Evolutionary conservation across 2,113 vertebrate species (phyloP).

Genomic region (Vicugna pacos): DNA sequence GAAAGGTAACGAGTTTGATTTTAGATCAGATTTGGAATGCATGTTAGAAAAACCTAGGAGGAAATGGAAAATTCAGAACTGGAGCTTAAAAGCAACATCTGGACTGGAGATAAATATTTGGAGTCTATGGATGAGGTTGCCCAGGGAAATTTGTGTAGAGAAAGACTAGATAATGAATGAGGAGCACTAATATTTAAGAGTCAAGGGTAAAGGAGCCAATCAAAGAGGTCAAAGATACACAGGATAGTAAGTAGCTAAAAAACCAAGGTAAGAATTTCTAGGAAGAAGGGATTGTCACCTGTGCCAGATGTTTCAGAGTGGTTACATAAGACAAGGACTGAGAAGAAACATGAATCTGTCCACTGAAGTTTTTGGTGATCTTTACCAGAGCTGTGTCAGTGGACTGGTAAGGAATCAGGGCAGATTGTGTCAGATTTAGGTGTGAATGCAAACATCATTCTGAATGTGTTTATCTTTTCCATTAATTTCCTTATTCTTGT

Average conservation of each 20-base stretch:
- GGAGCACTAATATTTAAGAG: neutral
- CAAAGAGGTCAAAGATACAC: neutral
- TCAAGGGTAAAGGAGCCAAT: constrained; percentile 3
- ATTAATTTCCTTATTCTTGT: constrained; percentile 41
- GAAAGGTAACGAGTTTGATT: constrained; percentile 29
- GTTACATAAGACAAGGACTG: neutral
- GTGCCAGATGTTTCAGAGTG: neutral
- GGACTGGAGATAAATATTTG: constrained; percentile 12
- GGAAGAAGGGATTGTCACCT: neutral
- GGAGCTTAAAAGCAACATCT: constrained; percentile 18
- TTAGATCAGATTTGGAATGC: neutral
- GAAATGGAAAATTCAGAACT: constrained; percentile 22
- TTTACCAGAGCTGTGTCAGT: neutral
- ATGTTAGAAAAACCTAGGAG: constrained; percentile 22
- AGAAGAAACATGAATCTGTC: constrained; percentile 4
- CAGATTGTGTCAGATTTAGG: neutral
- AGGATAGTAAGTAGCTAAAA: neutral
- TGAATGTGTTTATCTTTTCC: constrained; percentile 40
- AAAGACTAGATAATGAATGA: neutral
- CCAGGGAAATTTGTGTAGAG: neutral
- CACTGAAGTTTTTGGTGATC: constrained; percentile 2
- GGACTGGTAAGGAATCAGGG: neutral
- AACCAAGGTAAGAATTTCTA: constrained; percentile 33
- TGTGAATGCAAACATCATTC: neutral
- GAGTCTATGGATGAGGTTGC: neutral